These are phyloP conservation scores for Penaeus chinensis DNA, from an alignment of 1,140 invertebrate genomes.

Conservation along the genomic window DNA sequence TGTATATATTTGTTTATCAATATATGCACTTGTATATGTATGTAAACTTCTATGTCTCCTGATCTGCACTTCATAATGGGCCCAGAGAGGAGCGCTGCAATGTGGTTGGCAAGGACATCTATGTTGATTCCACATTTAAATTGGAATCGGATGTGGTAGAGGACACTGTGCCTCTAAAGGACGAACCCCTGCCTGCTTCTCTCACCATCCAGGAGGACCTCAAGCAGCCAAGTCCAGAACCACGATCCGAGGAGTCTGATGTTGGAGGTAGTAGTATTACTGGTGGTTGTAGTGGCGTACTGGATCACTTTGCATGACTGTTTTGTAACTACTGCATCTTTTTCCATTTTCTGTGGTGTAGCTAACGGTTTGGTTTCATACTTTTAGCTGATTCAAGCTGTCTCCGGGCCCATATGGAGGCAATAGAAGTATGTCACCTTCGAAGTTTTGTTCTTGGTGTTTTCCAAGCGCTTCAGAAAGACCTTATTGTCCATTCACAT, in stretches of 20 bases:
- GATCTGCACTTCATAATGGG: background rate
- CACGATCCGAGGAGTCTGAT: slow-evolving; percentile 65
- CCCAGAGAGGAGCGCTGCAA: slow-evolving; percentile 28
- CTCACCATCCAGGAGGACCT: slow-evolving; percentile 32
- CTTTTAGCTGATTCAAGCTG: slow-evolving; percentile 29
- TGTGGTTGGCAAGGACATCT: slow-evolving; percentile 65
- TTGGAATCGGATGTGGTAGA: slow-evolving; percentile 50
- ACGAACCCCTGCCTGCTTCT: slow-evolving; percentile 23
- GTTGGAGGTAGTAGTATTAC: slow-evolving; percentile 18
- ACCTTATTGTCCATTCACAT: slow-evolving; percentile 72
- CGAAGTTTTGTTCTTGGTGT: slow-evolving; percentile 77
- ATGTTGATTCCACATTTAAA: slow-evolving; percentile 68
- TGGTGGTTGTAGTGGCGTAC: background rate
- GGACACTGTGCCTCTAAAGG: slow-evolving; percentile 50
- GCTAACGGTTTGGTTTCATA: slow-evolving; percentile 6
- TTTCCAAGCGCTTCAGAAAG: slow-evolving; percentile 75
- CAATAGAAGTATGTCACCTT: slow-evolving; percentile 56
- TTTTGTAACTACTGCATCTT: background rate
- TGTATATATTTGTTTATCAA: background rate
- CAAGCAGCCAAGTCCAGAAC: slow-evolving; percentile 64
- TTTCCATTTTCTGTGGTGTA: background rate
- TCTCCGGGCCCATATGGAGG: slow-evolving; percentile 35
- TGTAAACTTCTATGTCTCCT: background rate
- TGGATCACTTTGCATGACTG: background rate
- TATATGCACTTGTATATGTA: background rate